Base-by-base conservation (phyloP, 2,113 vertebrate species). In the Capra hircus region DNA sequence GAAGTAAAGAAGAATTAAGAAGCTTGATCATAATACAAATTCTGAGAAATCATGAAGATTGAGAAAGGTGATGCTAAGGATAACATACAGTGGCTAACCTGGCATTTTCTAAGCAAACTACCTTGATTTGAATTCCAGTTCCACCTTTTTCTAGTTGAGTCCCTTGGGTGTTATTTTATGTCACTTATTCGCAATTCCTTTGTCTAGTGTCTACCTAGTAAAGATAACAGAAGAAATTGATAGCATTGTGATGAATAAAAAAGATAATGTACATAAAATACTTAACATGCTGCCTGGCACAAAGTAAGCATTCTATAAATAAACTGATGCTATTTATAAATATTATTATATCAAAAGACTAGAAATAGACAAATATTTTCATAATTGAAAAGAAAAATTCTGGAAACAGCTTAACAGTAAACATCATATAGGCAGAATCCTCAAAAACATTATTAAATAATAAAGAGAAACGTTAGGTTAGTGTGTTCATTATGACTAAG, bases 61-160 rank as follows among this genome's bases (percentile, higher is more conserved):
- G 30, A 95, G 23, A 86, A 85, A 90, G 64, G 4, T 33, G 14
- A 95, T 74, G 1, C 6, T 45, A 87, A 74, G 27, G 17, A 55
- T 40, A 67, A 40, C 23, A 48, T 33, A 71, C 7, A 52, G 12
- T 19, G 10, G 25, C 81, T 33, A 86, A 77, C 27, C 9, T 30
- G 64, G 40, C 33, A 91, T 94, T 97, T 95, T 92, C 89, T 81
- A 88, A 87, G 57, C 78, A 78, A 87, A 89, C 36, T 36, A 50
- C 13, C 33, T 88, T 71, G 28, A 85, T 25, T 93, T 33, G 45
- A 83, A 93, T 85, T 36, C 81, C 16, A 53, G 52, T 45, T 57
- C 21, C 50, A 96, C 33, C 3, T 57, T n/a, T 89, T 90, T 74
- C 81, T 82, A 25, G 3, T 57, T 83, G 19, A 53, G 12, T 57